Conservation (phyloP, 2,888 invertebrate genomes). For the Andrena dorsata region DNA sequence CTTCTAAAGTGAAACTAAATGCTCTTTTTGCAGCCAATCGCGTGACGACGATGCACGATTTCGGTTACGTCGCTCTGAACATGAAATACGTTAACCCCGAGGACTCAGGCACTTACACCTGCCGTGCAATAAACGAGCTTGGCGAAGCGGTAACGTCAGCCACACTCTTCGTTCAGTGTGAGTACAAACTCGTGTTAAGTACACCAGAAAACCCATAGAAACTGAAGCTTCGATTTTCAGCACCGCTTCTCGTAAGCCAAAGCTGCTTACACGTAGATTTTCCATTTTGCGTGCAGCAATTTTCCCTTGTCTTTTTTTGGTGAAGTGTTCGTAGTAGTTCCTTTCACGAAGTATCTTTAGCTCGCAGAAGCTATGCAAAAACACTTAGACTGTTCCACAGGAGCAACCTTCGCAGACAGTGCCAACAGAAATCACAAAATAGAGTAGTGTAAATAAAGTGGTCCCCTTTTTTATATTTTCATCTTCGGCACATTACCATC, state of each 20-base stretch:
- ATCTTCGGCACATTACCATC: not conserved
- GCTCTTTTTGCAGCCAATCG: constrained; percentile 89
- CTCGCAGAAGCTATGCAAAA: not conserved
- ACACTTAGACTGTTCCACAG: not conserved
- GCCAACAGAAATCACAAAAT: not conserved
- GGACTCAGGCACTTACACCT: constrained; percentile 98
- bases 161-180: constrained; percentile 94
- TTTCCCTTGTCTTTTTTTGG: constrained; percentile 16
- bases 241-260: constrained; percentile 35
- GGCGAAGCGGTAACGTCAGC: constrained; percentile 98
- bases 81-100: constrained; percentile 98
- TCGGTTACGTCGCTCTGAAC: constrained; percentile 97
- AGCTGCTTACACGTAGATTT: constrained; percentile 45
- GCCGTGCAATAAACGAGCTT: constrained; percentile 95
- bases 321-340: constrained; percentile 39
- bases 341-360: constrained; percentile 16
- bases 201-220: no score
- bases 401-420: not conserved
- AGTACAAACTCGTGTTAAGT: constrained; percentile 80
- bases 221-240: constrained; percentile 37
- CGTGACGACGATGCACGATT: constrained; percentile 97
- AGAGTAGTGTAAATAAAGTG: not conserved
- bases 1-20: not conserved
- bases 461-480: not conserved
- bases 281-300: constrained; percentile 47